Conservation (phyloP, 2,113 vertebrate species). For the Enhydra lutris region DNA sequence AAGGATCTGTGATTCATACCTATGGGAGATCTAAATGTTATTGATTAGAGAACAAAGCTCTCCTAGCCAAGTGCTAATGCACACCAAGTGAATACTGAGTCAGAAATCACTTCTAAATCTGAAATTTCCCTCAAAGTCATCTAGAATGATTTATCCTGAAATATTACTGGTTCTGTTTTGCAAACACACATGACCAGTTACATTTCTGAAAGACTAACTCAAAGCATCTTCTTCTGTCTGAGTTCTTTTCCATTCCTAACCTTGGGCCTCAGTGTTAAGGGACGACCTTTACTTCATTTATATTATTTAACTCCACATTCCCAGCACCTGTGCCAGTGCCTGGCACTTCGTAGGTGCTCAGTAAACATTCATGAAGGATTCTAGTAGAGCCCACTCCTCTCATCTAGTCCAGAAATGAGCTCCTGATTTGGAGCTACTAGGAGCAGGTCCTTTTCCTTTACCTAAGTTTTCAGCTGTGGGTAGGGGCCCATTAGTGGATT, state of each 20-base stretch:
- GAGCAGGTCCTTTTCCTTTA: neutral
- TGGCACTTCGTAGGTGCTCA: neutral
- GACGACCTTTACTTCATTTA: neutral
- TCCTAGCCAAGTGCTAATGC: constrained; percentile 32
- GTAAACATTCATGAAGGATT: neutral
- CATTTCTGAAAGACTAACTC: neutral
- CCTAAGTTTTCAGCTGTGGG: neutral
- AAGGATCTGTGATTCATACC: constrained; percentile 23
- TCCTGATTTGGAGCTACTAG: neutral
- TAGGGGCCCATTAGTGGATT: neutral
- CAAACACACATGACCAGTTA: neutral
- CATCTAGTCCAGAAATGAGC: neutral
- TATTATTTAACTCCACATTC: neutral
- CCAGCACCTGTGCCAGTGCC: neutral
- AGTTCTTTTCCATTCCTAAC: neutral
- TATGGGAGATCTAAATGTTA: constrained; percentile 46
- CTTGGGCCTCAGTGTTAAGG: neutral
- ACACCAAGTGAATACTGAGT: neutral
- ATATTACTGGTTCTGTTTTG: neutral
- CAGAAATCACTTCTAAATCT: constrained; percentile 29
- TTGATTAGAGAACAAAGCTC: constrained; percentile 9
- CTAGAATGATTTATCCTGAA: neutral
- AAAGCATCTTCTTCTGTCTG: neutral
- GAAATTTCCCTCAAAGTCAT: constrained; percentile 21
- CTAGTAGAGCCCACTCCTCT: neutral